Conservation (phyloP, 2,113 vertebrate species). For the Nanorana parkeri region DNA sequence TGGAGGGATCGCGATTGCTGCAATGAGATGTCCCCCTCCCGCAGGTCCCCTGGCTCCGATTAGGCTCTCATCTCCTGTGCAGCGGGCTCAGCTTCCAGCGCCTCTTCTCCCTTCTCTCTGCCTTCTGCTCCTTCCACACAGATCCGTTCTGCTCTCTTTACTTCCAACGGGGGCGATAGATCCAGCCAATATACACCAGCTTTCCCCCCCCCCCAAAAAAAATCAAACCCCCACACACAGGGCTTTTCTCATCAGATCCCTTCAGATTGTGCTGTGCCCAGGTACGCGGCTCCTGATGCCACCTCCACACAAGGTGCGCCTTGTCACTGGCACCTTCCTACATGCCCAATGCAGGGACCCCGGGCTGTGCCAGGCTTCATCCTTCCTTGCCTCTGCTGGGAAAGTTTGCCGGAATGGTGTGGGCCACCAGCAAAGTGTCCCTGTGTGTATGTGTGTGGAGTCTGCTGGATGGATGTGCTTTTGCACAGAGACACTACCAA, state of each 20-base stretch:
- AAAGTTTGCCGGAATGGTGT: slow-evolving; percentile 67
- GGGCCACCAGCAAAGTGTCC: slow-evolving; percentile 51
- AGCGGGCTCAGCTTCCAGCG: slow-evolving; percentile 1
- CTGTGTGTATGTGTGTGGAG: slow-evolving; percentile 12
- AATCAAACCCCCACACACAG: slow-evolving; percentile 4
- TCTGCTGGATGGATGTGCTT: not conserved
- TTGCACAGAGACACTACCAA: slow-evolving; percentile 65
- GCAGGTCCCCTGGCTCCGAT: slow-evolving; percentile 30
- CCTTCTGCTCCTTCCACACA: not conserved
- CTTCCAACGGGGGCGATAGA: slow-evolving; percentile 32
- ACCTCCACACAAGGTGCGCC: not conserved
- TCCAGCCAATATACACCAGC: slow-evolving; percentile 23
- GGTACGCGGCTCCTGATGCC: not conserved
- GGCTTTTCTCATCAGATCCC: not conserved
- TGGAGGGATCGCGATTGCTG: no score
- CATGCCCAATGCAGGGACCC: not conserved
- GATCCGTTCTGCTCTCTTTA: not conserved
- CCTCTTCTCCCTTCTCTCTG: slow-evolving; percentile 41
- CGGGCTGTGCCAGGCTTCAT: not conserved
- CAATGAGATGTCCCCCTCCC: not conserved
- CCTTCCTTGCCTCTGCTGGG: not conserved
- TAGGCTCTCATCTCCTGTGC: no score
- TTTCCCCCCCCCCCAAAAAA: no score
- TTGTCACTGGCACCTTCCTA: not conserved
- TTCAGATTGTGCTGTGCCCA: not conserved